Percentiles rank a stretch among this genome's conserved stretches.
phyloP scores from a whole-genome alignment of 2,113 vertebrate genomes.

The Triplophysa tibetana region DNA sequence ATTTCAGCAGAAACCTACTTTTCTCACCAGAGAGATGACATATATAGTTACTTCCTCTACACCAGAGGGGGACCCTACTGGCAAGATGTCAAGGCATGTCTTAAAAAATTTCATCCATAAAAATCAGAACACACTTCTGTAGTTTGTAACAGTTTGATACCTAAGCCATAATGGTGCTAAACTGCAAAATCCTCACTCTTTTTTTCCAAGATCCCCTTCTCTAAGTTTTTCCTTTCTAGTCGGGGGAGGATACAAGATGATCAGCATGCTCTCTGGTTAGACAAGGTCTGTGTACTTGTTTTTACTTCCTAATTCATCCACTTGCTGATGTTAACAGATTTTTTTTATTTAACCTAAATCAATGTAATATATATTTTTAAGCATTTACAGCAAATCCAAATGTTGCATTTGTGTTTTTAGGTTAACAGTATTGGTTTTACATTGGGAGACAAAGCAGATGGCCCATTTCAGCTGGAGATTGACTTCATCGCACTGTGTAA shows the following conservation, averaged over 20 bases:
- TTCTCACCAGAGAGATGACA: constrained; percentile 81
- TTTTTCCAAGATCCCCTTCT: constrained; percentile 88
- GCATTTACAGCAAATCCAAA: neutral
- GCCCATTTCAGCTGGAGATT: constrained; percentile 91
- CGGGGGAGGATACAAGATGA: constrained; percentile 86
- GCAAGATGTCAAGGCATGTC: constrained; percentile 91
- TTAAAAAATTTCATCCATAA: neutral
- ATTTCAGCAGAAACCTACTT: constrained; percentile 79
- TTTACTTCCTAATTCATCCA: neutral
- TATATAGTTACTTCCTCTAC: constrained; percentile 92
- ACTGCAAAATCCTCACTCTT: neutral
- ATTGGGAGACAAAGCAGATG: constrained; percentile 86
- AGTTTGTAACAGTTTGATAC: neutral
- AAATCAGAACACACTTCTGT: neutral
- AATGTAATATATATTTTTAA: neutral
- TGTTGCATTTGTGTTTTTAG: constrained; percentile 65
- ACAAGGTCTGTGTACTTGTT: constrained; percentile 77
- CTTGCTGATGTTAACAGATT: neutral
- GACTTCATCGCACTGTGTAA: constrained; percentile 86
- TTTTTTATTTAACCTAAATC: neutral
- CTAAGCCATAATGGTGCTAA: neutral
- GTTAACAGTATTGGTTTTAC: constrained; percentile 89
- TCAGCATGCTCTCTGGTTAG: constrained; percentile 81
- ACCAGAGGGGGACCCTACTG: constrained; percentile 94
- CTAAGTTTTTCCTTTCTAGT: constrained; percentile 92